Base-by-base conservation (phyloP, 1,140 invertebrate genomes). In the Spodoptera litura region DNA sequence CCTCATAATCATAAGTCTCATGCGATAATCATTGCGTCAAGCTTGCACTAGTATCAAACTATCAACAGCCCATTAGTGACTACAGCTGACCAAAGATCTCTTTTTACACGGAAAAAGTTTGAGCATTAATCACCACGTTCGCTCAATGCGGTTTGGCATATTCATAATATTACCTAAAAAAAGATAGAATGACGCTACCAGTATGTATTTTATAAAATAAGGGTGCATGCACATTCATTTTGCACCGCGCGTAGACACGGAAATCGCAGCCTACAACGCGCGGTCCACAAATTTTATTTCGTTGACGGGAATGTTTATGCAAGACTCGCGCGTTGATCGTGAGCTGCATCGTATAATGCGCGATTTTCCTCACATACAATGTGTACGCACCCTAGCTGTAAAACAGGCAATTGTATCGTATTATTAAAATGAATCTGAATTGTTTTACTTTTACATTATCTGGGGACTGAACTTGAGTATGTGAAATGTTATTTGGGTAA, bases 301-400 rank as follows among this genome's bases (percentile, higher is more conserved):
- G 61, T 64, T 64, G 61, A 64, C 61, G 61, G 25, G 20, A 10
- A 64, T 64, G 38, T 64, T 64, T 64, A 64, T 64, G 61, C 61
- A 64, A 64, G 38, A 44, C 61, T 64, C 61, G 61, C 61, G n/a
- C 61, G n/a, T 4, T 35, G 35, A 35, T 49, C 61, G 61, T 64
- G 61, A 49, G 35, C 61, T 64, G 61, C 61, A 49, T 64, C 61
- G 27, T 15, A 38, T 20, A 64, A 64, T 25, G 44, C 61, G 61
- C 61, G 38, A 44, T 35, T n/a, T 61, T 27, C 31, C 59, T 8
- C 13, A 35, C 59, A 38, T 64, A 64, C 35, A 11, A 49, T 64
- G 4, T 64, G 61, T 64, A 44, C 35, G 35, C 61, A 64, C 38
- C 61, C 61, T 64, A 10, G 44, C 61, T n/a, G n/a, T 11, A 64